Base-by-base conservation (phyloP, 2,888 invertebrate genomes). In the Empis stercorea region DNA sequence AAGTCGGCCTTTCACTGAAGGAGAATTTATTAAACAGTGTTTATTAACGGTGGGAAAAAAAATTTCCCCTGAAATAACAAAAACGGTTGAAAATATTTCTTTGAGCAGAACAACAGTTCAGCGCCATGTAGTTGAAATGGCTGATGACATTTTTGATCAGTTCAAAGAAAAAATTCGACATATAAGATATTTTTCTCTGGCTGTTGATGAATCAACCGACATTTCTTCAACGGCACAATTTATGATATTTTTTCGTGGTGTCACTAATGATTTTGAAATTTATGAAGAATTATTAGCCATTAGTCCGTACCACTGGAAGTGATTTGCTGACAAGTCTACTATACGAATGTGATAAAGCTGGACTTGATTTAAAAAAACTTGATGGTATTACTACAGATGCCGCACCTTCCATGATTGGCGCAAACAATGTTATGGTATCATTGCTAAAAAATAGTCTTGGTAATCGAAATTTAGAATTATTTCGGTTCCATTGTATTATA, bases 171-270 rank as follows among this genome's bases (percentile, higher is more conserved):
- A 34, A 34, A 7, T n/a, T 34, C 34, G 13, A 34, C 7, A 34
- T 34, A 34, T 34, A 13, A 34, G 34, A 34, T 34, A 32, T n/a
- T n/a, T n/a, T 32, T 32, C 32, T 6, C 32, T 32, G 32, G 32
- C 32, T 32, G 32, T 32, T 32, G 32, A 32, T 32, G 32, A 32
- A 9, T 34, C 34, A 10, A 34, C 34, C 34, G 34, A 34, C 17
- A 38, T 38, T 34, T 34, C 34, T 2, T 34, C 13, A 34, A n/a
- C 34, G 2, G 34, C 34, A 13, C 34, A 34, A 34, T 38, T 38
- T 16, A 38, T 38, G 38, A 38, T 38, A 38, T 38, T 38, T 38
- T 38, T 38, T 10, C 38, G 38, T 38, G 38, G 38, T 38, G 38
- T 15, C 38, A 38, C 38, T 38, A 10, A 38, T 38, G 38, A 38